These are phyloP conservation scores for Encarsia formosa DNA, from an alignment of 2,888 invertebrate species.

Conservation along the genomic window DNA sequence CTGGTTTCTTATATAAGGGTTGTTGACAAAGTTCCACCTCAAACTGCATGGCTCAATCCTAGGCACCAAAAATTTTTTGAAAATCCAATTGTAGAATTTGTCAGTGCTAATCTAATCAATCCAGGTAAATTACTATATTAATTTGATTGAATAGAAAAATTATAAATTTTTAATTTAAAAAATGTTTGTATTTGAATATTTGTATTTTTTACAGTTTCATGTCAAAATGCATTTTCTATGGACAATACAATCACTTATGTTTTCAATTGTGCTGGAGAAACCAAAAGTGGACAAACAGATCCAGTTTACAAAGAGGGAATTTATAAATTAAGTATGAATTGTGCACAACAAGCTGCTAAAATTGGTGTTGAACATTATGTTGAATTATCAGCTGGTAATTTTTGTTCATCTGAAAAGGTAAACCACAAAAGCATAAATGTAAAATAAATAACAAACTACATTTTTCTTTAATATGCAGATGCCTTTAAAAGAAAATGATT, in stretches of 20 bases:
- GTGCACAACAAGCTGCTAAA: slow-evolving; percentile 72
- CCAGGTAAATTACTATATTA: slow-evolving; percentile 57
- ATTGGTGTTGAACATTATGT: slow-evolving; percentile 68
- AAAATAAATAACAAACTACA: slow-evolving; percentile 6
- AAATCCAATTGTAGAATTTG: slow-evolving; percentile 76
- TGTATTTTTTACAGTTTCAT: slow-evolving; percentile 65
- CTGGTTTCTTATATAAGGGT: slow-evolving; percentile 72
- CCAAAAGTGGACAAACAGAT: slow-evolving; percentile 82
- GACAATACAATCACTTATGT: slow-evolving; percentile 70
- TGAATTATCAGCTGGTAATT: slow-evolving; percentile 81
- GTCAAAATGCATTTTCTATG: slow-evolving; percentile 69
- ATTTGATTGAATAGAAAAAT: slow-evolving; percentile 1
- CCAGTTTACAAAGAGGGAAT: slow-evolving; percentile 89
- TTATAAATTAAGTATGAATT: slow-evolving; percentile 75
- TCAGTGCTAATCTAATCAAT: slow-evolving; percentile 88
- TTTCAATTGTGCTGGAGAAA: slow-evolving; percentile 89
- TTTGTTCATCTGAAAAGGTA: slow-evolving; percentile 77
- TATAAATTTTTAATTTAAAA: slow-evolving; percentile 8
- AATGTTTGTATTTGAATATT: too few relatives aligned
- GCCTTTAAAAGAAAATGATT: slow-evolving; percentile 72
- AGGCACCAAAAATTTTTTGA: slow-evolving; percentile 70
- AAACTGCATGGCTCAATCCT: slow-evolving; percentile 83
- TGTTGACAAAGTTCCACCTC: slow-evolving; percentile 90
- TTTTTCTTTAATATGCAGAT: slow-evolving; percentile 45
- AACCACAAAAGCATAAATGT: background rate